A percentile compares a stretch with the other conserved stretches of the same genome.
Evolutionary conservation across 2,797 vertebrate species (phyloP).

Genomic region (Bradypodion pumilum): DNA sequence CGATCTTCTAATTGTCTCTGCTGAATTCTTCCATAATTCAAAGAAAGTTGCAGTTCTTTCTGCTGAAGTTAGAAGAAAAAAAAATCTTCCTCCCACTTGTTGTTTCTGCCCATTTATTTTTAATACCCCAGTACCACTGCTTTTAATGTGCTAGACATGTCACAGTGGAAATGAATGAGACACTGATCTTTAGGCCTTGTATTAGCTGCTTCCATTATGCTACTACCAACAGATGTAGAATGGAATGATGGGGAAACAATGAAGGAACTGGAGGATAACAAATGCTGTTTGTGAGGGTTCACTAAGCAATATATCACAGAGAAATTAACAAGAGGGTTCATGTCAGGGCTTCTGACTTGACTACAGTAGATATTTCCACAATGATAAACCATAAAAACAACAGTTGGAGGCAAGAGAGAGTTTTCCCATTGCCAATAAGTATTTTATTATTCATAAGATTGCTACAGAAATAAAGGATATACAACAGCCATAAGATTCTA

Average conservation of each 20-base stretch:
- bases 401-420: not conserved
- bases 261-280: slow-evolving; percentile 63
- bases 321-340: slow-evolving; percentile 61
- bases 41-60: slow-evolving; percentile 12
- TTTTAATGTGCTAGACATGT: slow-evolving; percentile 35
- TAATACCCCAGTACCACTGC: slow-evolving; percentile 34
- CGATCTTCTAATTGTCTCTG: slow-evolving; percentile 8
- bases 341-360: slow-evolving; percentile 40
- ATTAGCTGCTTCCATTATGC: slow-evolving; percentile 58
- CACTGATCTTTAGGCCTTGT: slow-evolving; percentile 46
- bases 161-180: slow-evolving; percentile 35
- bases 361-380: slow-evolving; percentile 40
- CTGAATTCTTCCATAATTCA: slow-evolving; percentile 16
- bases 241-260: slow-evolving; percentile 59
- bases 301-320: slow-evolving; percentile 64
- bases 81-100: not conserved
- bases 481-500: not conserved
- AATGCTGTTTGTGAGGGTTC: slow-evolving; percentile 69
- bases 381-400: slow-evolving; percentile 43
- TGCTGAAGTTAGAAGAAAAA: not conserved
- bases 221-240: slow-evolving; percentile 49
- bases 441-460: not conserved
- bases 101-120: slow-evolving; percentile 27
- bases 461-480: slow-evolving; percentile 2
- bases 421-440: slow-evolving; percentile 15